Percentiles rank a stretch among this genome's conserved stretches.
Evolutionary conservation across 2,888 invertebrate species (phyloP).

Genomic region (Teinopalpus imperialis): DNA sequence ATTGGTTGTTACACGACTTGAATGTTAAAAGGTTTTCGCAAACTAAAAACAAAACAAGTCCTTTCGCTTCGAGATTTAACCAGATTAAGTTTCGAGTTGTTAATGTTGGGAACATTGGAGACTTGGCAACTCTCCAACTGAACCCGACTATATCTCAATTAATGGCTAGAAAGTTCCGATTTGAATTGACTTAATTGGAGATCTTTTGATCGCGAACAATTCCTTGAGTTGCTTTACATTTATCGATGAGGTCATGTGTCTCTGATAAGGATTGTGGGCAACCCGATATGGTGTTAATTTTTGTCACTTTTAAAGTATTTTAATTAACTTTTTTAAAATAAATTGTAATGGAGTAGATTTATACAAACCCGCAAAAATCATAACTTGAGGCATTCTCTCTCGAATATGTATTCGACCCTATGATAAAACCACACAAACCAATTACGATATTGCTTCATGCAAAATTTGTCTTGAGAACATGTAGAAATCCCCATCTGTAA

Average conservation of each 20-base stretch:
- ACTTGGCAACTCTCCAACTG: constrained; percentile 10
- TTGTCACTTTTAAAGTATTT: no score
- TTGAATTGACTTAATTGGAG: constrained; percentile 13
- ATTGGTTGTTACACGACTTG: background rate
- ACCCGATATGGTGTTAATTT: no score
- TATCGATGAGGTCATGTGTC: background rate
- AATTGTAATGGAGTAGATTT: no score
- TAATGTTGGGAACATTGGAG: constrained; percentile 10
- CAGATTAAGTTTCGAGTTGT: constrained; percentile 14
- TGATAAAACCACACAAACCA: no score
- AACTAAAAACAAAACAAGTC: constrained; percentile 11
- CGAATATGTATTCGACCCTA: no score
- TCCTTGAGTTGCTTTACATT: background rate
- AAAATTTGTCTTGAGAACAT: no score
- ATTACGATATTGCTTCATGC: no score
- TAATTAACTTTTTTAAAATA: no score
- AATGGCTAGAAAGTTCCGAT: constrained; percentile 8
- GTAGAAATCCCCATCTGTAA: no score
- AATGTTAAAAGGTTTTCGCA: constrained; percentile 1
- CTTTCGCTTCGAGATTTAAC: background rate
- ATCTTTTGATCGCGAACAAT: background rate
- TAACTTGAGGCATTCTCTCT: no score
- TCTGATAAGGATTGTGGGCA: no score
- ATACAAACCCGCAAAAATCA: no score
- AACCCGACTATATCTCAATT: constrained; percentile 13